Conservation (phyloP, 2,113 vertebrate species). For the Eira barbara region DNA sequence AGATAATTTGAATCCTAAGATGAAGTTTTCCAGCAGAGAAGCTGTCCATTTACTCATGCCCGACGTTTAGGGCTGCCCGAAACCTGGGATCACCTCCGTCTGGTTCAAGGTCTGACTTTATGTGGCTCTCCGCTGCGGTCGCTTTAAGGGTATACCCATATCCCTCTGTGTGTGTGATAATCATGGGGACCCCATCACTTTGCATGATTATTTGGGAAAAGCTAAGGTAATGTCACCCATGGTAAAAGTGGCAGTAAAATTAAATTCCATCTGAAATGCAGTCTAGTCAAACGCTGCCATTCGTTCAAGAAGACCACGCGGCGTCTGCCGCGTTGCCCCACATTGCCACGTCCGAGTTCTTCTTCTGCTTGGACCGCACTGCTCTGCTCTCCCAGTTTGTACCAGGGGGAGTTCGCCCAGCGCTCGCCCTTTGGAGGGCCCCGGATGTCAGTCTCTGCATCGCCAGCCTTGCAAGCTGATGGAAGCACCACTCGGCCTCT, state of each 20-base stretch:
- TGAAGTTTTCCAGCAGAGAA: neutral
- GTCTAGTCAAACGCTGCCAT: neutral
- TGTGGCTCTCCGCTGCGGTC: neutral
- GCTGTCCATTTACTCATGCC: neutral
- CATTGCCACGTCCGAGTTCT: neutral
- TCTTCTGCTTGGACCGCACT: too few relatives aligned
- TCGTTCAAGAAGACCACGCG: neutral
- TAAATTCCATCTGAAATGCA: neutral
- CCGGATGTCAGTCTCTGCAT: neutral
- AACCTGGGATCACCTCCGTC: neutral
- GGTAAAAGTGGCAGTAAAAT: neutral
- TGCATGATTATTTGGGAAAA: neutral
- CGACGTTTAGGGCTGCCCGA: neutral
- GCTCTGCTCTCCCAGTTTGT: too few relatives aligned
- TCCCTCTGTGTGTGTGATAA: neutral
- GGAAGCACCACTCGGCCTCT: neutral
- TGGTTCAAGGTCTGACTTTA: neutral
- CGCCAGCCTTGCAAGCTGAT: neutral
- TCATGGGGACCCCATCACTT: neutral
- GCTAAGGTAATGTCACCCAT: neutral
- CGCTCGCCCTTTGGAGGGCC: too few relatives aligned
- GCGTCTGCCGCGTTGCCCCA: neutral
- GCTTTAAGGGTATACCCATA: rapidly evolving
- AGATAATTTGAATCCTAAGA: neutral
- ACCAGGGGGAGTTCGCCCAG: neutral